Evolutionary conservation across 1,140 invertebrate species (phyloP).

Genomic region (Metaphire vulgaris): DNA sequence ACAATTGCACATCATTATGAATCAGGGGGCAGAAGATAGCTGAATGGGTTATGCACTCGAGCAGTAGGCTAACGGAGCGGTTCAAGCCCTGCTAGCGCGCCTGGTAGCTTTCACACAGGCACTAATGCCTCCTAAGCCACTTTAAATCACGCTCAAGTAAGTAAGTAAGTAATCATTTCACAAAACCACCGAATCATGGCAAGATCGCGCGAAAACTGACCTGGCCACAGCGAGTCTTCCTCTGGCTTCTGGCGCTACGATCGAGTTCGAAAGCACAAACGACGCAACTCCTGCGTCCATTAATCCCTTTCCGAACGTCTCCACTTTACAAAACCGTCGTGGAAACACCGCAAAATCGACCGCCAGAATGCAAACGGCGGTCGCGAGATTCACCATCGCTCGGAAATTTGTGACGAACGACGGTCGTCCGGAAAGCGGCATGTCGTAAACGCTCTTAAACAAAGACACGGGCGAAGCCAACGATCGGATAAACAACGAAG

Average conservation of each 20-base stretch:
- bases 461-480: background rate
- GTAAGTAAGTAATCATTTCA: too few relatives aligned
- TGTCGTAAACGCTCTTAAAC: background rate
- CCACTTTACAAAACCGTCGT: conserved; percentile 72
- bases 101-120: too few relatives aligned
- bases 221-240: conserved; percentile 26
- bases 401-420: conserved; percentile 61
- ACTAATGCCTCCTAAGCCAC: too few relatives aligned
- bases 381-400: conserved; percentile 61
- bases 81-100: too few relatives aligned
- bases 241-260: conserved; percentile 62
- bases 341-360: conserved; percentile 88
- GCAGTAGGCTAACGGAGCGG: too few relatives aligned
- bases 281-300: conserved; percentile 93
- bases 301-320: conserved; percentile 74
- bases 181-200: too few relatives aligned
- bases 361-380: conserved; percentile 76
- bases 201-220: too few relatives aligned
- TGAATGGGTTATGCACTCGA: too few relatives aligned
- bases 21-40: too few relatives aligned
- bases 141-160: too few relatives aligned
- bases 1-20: too few relatives aligned
- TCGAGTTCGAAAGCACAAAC: conserved; percentile 77
- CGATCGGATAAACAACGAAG: background rate
- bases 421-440: background rate